These are phyloP conservation scores for Drosophila athabasca DNA, from an alignment of 1,140 invertebrate species.

Conservation along the genomic window DNA sequence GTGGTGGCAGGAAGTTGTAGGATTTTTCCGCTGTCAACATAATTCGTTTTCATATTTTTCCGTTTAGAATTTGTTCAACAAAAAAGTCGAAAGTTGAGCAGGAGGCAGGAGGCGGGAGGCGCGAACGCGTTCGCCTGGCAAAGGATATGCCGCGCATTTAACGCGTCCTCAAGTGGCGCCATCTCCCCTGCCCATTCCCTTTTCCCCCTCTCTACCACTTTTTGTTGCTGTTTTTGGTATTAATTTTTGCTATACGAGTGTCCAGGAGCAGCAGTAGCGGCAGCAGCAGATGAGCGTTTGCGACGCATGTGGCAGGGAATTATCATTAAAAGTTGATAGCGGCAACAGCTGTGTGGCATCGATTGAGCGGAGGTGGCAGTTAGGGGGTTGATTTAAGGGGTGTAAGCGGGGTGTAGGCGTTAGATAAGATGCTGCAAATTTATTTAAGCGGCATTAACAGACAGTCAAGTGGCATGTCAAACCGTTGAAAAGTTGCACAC, in stretches of 20 bases:
- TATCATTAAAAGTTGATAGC: constrained; percentile 77
- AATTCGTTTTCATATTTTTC: constrained; percentile 81
- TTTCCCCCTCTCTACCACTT: constrained; percentile 7
- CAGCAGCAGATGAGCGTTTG: constrained; percentile 1
- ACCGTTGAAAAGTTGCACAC: constrained; percentile 55
- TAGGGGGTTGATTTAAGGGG: too few species aligned
- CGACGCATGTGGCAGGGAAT: constrained; percentile 61
- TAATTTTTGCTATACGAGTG: constrained; percentile 50
- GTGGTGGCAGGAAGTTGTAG: constrained; percentile 74
- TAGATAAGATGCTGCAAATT: constrained; percentile 52
- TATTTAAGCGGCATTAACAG: constrained; percentile 74
- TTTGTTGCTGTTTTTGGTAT: constrained; percentile 52
- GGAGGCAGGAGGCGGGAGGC: constrained; percentile 2
- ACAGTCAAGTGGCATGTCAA: constrained; percentile 67
- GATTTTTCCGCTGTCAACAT: constrained; percentile 82
- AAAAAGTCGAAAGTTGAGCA: constrained; percentile 51
- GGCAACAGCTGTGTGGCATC: constrained; percentile 70
- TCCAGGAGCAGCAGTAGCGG: constrained; percentile 28
- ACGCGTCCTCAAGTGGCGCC: constrained; percentile 43
- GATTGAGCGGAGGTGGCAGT: constrained; percentile 38
- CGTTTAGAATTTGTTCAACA: constrained; percentile 80
- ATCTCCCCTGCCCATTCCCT: too few species aligned
- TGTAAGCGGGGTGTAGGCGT: background rate
- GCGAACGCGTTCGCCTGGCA: constrained; percentile 70
- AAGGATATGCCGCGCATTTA: constrained; percentile 70